phyloP scores from a whole-genome alignment of 53 echinoderm and acorn worm genomes.

The Astropecten irregularis region DNA sequence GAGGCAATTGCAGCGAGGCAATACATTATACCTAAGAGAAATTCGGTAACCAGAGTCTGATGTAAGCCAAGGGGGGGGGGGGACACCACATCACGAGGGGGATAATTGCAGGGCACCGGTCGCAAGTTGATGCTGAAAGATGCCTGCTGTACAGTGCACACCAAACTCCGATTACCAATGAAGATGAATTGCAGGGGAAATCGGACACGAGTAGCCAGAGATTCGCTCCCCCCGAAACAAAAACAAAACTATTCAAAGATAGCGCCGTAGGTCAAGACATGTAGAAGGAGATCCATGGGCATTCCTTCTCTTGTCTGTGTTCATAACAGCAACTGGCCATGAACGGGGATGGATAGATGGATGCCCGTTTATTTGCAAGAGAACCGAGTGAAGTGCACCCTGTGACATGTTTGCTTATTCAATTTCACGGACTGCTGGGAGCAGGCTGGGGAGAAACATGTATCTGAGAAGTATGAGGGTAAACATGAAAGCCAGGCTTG shows the following conservation, averaged over 20 bases:
- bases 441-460: constrained; percentile 25
- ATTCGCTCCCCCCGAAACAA: not conserved
- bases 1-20: not conserved
- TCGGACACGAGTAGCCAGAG: constrained; percentile 11
- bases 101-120: constrained; percentile 24
- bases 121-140: constrained; percentile 25
- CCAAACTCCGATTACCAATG: constrained; percentile 11
- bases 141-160: not conserved
- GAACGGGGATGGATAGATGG: not conserved
- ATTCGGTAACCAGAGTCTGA: constrained; percentile 28
- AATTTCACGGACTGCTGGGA: constrained; percentile 27
- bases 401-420: constrained; percentile 46
- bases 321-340: not conserved
- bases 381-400: not conserved
- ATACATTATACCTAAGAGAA: not conserved
- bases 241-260: constrained; percentile 18
- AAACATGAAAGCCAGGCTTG: no score
- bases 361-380: not conserved
- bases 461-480: constrained; percentile 10
- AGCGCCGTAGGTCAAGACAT: not conserved
- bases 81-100: not conserved
- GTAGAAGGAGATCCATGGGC: no score
- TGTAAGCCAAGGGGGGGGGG: constrained; percentile 8
- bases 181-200: constrained; percentile 32
- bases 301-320: no score